phyloP scores from a whole-genome alignment of 2,888 invertebrate species.

The Cancer borealis region DNA sequence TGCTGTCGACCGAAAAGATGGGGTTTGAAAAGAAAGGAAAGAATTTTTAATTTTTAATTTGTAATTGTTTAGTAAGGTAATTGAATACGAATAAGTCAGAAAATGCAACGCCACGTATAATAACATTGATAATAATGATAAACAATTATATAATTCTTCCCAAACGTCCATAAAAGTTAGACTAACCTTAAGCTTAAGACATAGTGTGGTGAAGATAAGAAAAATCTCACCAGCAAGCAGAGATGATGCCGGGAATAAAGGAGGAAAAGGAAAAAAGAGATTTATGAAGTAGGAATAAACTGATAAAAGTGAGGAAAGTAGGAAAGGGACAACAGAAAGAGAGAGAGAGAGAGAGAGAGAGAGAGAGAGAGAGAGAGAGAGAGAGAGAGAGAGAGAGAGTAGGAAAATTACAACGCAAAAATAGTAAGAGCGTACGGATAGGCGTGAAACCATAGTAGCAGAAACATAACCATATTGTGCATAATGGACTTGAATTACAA shows the following conservation, averaged over 20 bases:
- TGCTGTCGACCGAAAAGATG: not conserved
- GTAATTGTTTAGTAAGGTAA: too few species aligned
- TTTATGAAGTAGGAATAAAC: not conserved
- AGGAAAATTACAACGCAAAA: not conserved
- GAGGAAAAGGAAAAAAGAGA: not conserved
- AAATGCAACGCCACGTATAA: not conserved
- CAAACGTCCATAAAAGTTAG: not conserved
- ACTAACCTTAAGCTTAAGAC: not conserved
- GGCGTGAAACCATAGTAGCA: not conserved
- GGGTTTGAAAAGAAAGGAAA: not conserved
- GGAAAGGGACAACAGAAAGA: not conserved
- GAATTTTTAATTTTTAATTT: too few species aligned
- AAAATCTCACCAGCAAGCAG: not conserved
- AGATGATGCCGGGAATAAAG: not conserved
- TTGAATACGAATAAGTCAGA: too few species aligned
- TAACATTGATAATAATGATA: not conserved
- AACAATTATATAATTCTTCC: not conserved
- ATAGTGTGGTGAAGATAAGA: not conserved
- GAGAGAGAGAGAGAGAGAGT: conserved; percentile 56
- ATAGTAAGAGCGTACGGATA: not conserved
- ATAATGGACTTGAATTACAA: not conserved
- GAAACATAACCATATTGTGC: not conserved
- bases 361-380: conserved; percentile 43
- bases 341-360: conserved; percentile 41
- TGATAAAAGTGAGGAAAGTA: not conserved